These are phyloP conservation scores for Drosophila limbata DNA, from an alignment of 2,888 invertebrate genomes.

Conservation along the genomic window DNA sequence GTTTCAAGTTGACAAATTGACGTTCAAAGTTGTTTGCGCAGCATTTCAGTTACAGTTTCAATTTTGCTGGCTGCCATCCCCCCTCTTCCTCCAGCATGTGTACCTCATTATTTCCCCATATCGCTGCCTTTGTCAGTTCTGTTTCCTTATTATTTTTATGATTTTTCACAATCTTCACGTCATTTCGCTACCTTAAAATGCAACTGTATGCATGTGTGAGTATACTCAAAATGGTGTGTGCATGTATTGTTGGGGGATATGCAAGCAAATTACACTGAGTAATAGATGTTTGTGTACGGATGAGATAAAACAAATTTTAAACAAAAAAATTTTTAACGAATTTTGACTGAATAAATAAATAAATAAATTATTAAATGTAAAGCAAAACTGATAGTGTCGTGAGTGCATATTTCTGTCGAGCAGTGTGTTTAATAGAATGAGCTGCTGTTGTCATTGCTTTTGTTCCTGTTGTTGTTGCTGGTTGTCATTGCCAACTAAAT, in stretches of 20 bases:
- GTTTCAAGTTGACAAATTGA: slow-evolving; percentile 80
- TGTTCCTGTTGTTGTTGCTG: slow-evolving; percentile 50
- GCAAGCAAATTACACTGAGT: slow-evolving; percentile 28
- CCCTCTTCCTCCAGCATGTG: neutral
- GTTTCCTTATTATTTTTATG: slow-evolving; percentile 78
- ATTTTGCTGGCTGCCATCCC: slow-evolving; percentile 48
- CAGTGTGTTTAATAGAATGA: slow-evolving; percentile 63
- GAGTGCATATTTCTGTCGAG: neutral
- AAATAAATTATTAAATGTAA: neutral
- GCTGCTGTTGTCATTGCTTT: slow-evolving; percentile 42
- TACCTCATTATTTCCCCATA: slow-evolving; percentile 35
- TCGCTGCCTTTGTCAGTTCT: slow-evolving; percentile 53
- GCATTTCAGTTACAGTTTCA: slow-evolving; percentile 77
- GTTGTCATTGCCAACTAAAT: slow-evolving; percentile 79
- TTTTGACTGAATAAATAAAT: neutral
- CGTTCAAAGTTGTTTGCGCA: slow-evolving; percentile 81
- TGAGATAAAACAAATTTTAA: neutral
- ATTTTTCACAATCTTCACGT: slow-evolving; percentile 57
- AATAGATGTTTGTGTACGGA: neutral
- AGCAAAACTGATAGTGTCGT: neutral
- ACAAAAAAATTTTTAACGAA: neutral
- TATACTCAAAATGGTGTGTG: slow-evolving; percentile 12
- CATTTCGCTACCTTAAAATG: slow-evolving; percentile 60
- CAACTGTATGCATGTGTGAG: slow-evolving; percentile 26
- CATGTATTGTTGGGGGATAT: slow-evolving; percentile 14